Evolutionary conservation across 2,888 invertebrate genomes (phyloP), one percentile per base, ranked within the genome.

Genomic region (Imbricaverruca yamaguchii): DNA sequence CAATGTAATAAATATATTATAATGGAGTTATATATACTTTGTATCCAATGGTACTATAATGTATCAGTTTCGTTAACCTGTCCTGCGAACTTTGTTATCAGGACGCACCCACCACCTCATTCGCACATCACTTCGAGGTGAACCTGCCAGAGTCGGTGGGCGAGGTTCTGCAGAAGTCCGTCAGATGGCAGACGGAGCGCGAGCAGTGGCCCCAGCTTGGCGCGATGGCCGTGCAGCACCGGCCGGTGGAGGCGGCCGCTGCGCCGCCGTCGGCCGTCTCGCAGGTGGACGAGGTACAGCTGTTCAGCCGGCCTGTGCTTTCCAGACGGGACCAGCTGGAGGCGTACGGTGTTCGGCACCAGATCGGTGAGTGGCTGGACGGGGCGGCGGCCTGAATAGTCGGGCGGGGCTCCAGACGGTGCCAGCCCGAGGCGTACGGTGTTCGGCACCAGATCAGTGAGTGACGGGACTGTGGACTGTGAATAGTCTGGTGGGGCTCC

Each of bases 91-190:
- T 39, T 23, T 25, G 12, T 13, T 25, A 21, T 12, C 74, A 74
- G 74, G 74, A 55, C 21, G 80, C 81, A 18, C 67, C 56, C 39
- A 59, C 23, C 39, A 82, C 82, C 39, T 80, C 81, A 77, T 83
- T 83, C 65, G 39, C 69, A 25, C 80, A 65, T 7, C 83, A 83
- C 63, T 83, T 82, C 82, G 83, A 83, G 39, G 39, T 65, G 53
- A 82, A 81, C 61, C 53, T 83, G 57, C 65, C 59, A 53, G 81
- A 82, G 23, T 53, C 78, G 18, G 78, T 63, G 25, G 83, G 82
- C 39, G 83, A 82, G 53, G 63, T 77, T 61, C 80, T 82, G 56
- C 81, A 79, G 77, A 78, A 82, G 55, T 18, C 25, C 11, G 59
- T 56, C n/a, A 82, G 80, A 12, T 83, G 83, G 83, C 81, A 74